phyloP scores from a whole-genome alignment of 1,140 invertebrate genomes.

The Bombyx mori region DNA sequence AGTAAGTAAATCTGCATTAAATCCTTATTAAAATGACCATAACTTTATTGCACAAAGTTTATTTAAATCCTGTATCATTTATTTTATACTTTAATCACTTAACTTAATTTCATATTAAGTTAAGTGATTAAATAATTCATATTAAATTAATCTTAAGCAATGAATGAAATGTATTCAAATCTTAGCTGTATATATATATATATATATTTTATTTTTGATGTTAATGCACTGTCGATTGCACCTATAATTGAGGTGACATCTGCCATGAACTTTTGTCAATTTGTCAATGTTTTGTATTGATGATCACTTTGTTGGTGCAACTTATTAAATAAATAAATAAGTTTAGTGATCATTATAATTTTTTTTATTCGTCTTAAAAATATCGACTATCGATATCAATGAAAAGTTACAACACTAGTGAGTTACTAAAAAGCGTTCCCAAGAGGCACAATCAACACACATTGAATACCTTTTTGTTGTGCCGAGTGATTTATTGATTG shows the following conservation, averaged over 20 bases:
- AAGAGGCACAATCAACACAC: constrained; percentile 68
- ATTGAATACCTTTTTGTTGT: constrained; percentile 64
- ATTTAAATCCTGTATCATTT: background rate
- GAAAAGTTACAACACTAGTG: constrained; percentile 37
- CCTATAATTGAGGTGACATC: too few species aligned
- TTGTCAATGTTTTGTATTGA: too few species aligned
- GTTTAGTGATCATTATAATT: too few species aligned
- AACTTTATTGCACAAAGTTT: background rate
- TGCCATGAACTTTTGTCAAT: too few species aligned
- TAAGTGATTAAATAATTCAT: background rate
- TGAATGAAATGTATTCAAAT: too few species aligned
- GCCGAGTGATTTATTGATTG: constrained; percentile 67
- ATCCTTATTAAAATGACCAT: background rate
- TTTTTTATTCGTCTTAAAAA: background rate
- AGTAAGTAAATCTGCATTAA: background rate
- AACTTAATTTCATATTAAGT: background rate
- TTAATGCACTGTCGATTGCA: too few species aligned
- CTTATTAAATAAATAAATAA: too few species aligned
- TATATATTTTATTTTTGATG: background rate
- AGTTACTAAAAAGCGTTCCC: constrained; percentile 56
- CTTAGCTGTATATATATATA: background rate
- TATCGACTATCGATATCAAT: constrained; percentile 19
- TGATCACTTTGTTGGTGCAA: too few species aligned
- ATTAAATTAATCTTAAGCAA: background rate
- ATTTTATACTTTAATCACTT: background rate